A percentile compares a stretch with the other conserved stretches of the same genome.
Evolutionary conservation across 2,797 vertebrate species (phyloP).

Genomic region (Falco biarmicus): DNA sequence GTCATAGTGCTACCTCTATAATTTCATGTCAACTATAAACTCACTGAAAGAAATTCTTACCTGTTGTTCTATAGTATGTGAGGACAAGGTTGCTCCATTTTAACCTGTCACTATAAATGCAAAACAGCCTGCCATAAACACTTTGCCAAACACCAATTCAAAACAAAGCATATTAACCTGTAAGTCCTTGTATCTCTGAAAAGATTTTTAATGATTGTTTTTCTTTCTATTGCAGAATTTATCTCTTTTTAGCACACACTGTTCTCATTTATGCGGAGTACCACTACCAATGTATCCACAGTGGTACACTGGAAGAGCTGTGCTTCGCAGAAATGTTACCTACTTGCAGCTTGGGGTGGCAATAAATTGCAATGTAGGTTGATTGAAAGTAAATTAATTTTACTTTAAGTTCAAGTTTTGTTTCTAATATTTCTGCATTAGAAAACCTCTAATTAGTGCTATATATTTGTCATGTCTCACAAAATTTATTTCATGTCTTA

Average conservation of each 20-base stretch:
- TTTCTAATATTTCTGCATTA: background rate
- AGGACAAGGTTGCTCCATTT: background rate
- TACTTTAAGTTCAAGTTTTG: background rate
- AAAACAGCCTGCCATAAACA: background rate
- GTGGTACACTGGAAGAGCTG: background rate
- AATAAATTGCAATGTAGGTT: background rate
- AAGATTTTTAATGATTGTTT: background rate
- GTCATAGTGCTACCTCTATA: background rate
- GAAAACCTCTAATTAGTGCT: background rate
- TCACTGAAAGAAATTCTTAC: background rate
- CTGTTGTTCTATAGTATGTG: fast-evolving
- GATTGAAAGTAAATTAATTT: background rate
- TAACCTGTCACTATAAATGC: background rate
- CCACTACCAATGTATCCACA: background rate
- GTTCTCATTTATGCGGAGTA: background rate
- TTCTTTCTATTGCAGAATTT: background rate
- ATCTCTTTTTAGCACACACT: background rate
- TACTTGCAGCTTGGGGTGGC: background rate
- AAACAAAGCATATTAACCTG: background rate
- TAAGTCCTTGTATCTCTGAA: background rate
- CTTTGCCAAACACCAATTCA: background rate
- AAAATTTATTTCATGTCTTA: background rate
- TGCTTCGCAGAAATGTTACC: background rate
- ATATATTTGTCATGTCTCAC: background rate
- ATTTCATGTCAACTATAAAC: background rate